Evolutionary conservation across 2,113 vertebrate species (phyloP), one percentile per base, ranked within the genome.

Genomic region (Elephantulus edwardii): DNA sequence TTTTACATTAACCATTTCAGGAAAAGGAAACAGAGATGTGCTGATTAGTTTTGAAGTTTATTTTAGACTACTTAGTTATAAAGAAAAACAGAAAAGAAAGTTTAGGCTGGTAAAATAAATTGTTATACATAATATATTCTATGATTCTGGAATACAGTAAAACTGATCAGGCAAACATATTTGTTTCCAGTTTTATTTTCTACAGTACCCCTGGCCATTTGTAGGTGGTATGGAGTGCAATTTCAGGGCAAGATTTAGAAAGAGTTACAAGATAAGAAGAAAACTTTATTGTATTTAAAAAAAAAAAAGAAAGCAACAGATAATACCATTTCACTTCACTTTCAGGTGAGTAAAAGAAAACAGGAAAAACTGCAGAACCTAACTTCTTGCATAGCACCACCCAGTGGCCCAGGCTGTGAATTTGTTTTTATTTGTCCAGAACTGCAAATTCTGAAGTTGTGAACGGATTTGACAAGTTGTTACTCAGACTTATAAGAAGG

Each of bases 381-480:
- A 66, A 80, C 95, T 83, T 97, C 97, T 97, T 96, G 89, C 71
- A 91, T 2, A 94, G 89, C 87, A 91, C 97, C 97, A 97, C 89
- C 97, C 96, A 95, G 97, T 94, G 97, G 90, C 62, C 78, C 2
- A 0, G 7, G 8, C 5, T 1, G 28, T 0, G 26, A 92, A 95
- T 13, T 87, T 0, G 0, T 62, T 95, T 90, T 78, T 22, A 75
- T 94, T 19, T 74, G 94, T 60, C 28, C 82, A 93, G 77, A 91
- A 3, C 72, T 6, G 66, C 81, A 58, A 93, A 96, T 95, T 94
- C 74, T 92, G 77, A 83, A 94, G 86, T 58, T 92, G 79, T 64
- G 56, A 97, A 96, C 88, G 95, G 94, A 96, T 95, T 94, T 82
- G 89, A 94, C 81, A 96, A 92, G 64, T 90, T 44, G 75, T 60